Percentiles rank a stretch among this genome's conserved stretches.
Conservation (phyloP, 2,113 vertebrate genomes). For the Tichodroma muraria region DNA sequence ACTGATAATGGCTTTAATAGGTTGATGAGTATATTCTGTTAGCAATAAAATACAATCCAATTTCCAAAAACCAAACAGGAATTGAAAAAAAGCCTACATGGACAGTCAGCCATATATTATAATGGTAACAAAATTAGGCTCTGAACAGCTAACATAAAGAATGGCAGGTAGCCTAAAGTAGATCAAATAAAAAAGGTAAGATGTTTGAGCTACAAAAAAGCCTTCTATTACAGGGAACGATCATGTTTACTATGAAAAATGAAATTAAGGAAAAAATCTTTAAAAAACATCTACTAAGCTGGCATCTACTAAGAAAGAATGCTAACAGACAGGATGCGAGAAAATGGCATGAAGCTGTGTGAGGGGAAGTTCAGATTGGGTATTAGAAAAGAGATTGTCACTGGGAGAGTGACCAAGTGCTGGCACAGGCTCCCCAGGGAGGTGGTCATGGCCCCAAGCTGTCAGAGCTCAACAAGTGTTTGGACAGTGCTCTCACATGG, state of each 20-base stretch:
- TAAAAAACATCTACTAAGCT: background rate
- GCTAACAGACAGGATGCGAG: rapidly evolving
- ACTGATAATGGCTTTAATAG: background rate
- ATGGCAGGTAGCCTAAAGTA: background rate
- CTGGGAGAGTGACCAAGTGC: background rate
- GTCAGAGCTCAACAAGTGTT: background rate
- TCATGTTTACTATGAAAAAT: background rate
- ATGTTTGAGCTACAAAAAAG: background rate
- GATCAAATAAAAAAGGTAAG: background rate
- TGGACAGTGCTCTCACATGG: background rate
- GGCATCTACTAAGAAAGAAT: background rate
- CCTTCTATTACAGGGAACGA: background rate
- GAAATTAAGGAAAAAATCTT: background rate
- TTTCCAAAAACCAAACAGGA: background rate
- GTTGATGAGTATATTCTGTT: background rate
- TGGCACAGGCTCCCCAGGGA: background rate
- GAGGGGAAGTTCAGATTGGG: background rate
- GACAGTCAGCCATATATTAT: background rate
- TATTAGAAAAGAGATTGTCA: background rate
- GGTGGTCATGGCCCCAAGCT: background rate
- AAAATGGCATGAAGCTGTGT: background rate
- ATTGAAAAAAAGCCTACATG: background rate
- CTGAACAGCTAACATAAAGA: background rate
- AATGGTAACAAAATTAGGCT: background rate
- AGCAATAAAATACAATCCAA: background rate